Conservation (phyloP, 2,113 vertebrate species). For the Notechis scutatus region DNA sequence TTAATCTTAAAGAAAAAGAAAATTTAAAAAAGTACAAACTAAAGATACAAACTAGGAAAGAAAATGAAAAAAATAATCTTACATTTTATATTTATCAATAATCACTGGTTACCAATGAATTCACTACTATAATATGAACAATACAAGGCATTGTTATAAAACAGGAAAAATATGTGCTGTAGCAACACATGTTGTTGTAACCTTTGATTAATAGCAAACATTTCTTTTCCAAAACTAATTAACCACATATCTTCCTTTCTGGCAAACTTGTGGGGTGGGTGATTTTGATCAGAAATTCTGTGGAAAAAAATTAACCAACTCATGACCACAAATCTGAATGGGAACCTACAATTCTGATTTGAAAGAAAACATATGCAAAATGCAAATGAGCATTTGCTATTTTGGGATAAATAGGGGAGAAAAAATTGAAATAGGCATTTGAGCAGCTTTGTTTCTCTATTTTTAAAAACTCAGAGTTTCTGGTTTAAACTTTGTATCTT, state of each 20-base stretch:
- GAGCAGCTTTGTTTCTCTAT: neutral
- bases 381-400: neutral
- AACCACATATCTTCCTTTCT: neutral
- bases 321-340: neutral
- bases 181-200: too few relatives aligned
- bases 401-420: too few relatives aligned
- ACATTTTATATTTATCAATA: too few relatives aligned
- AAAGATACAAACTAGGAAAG: too few relatives aligned
- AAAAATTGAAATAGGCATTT: neutral
- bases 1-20: too few relatives aligned
- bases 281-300: neutral
- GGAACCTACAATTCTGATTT: neutral
- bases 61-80: too few relatives aligned
- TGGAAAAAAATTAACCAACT: too few relatives aligned
- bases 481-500: neutral
- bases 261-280: neutral
- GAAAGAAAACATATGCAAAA: neutral
- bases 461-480: neutral
- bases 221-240: neutral
- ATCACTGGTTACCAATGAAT: too few relatives aligned
- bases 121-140: neutral
- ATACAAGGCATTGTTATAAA: too few relatives aligned
- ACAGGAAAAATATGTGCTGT: too few relatives aligned
- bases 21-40: too few relatives aligned
- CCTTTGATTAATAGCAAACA: neutral